phyloP scores from a whole-genome alignment of 2,113 vertebrate species.

The Speoplatyrhinus poulsoni region DNA sequence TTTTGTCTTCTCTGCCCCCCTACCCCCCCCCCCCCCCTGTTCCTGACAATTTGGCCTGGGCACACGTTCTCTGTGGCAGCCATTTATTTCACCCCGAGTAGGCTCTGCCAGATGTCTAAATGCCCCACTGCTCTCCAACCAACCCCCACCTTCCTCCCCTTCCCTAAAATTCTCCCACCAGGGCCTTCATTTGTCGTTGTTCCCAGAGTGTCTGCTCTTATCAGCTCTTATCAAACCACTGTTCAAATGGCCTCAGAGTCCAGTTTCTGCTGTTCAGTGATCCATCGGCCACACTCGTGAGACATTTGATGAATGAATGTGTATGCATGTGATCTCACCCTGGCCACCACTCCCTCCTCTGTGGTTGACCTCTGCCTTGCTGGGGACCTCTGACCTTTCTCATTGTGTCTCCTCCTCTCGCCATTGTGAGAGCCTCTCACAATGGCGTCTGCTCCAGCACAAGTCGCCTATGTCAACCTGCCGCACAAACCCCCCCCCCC shows the following conservation, averaged over 20 bases:
- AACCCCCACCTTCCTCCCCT: neutral
- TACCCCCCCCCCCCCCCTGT: slow-evolving; percentile 25
- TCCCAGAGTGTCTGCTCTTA: slow-evolving; percentile 11
- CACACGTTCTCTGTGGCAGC: slow-evolving; percentile 34
- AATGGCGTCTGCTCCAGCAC: slow-evolving; percentile 53
- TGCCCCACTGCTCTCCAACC: slow-evolving; percentile 1
- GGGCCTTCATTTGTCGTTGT: slow-evolving; percentile 14
- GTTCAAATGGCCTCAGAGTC: neutral
- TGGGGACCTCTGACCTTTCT: slow-evolving; percentile 60
- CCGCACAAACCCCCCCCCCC: slow-evolving; percentile 23
- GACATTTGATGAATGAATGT: slow-evolving; percentile 50
- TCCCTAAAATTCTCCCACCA: neutral
- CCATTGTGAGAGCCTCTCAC: slow-evolving; percentile 45
- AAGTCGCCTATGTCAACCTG: slow-evolving; percentile 47
- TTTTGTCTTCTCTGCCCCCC: slow-evolving; percentile 43
- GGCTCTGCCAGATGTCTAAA: slow-evolving; percentile 36
- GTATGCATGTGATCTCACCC: slow-evolving; percentile 38
- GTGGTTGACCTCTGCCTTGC: slow-evolving; percentile 10
- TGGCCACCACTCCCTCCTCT: slow-evolving; percentile 12
- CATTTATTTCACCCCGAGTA: slow-evolving; percentile 43
- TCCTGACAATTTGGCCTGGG: slow-evolving; percentile 52
- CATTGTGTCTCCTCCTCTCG: slow-evolving; percentile 55
- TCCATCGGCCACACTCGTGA: slow-evolving; percentile 25
- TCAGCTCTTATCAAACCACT: too few species aligned
- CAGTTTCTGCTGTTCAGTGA: slow-evolving; percentile 18